Percentiles rank a stretch among this genome's conserved stretches.
phyloP scores from a whole-genome alignment of 2,797 vertebrate species.

The Hydrophis major region DNA sequence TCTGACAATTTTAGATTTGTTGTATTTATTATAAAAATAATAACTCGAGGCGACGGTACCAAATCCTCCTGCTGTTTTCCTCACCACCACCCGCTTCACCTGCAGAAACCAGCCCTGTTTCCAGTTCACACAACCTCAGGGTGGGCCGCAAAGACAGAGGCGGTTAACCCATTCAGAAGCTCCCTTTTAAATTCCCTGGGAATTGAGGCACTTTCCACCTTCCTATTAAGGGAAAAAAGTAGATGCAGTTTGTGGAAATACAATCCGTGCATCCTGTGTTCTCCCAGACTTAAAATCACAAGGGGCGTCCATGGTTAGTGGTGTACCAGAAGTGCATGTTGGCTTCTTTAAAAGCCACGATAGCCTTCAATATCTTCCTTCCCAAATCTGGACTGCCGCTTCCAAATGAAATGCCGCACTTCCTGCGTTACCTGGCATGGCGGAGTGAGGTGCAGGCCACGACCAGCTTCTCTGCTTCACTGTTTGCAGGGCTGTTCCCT shows the following conservation, averaged over 20 bases:
- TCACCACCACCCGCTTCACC: rapidly evolving
- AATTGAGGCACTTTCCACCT: not conserved
- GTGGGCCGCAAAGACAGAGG: not conserved
- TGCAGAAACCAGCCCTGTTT: not conserved
- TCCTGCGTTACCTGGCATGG: not conserved
- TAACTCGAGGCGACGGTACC: no score
- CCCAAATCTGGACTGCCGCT: not conserved
- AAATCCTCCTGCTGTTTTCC: not conserved
- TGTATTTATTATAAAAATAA: not conserved
- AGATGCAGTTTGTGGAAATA: not conserved
- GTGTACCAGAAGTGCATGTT: not conserved
- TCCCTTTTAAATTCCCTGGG: not conserved
- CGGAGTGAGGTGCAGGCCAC: not conserved
- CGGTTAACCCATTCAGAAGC: not conserved
- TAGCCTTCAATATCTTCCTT: not conserved
- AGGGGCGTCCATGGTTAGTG: not conserved
- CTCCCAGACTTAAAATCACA: not conserved
- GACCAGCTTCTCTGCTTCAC: not conserved
- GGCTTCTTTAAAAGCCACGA: not conserved
- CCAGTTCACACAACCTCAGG: not conserved
- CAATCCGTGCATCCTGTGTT: not conserved
- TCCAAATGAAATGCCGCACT: not conserved
- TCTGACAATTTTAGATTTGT: not conserved
- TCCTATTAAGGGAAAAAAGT: not conserved
- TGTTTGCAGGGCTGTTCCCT: not conserved